Base-by-base conservation (phyloP, 2,797 vertebrate species). In the Bradypodion pumilum region DNA sequence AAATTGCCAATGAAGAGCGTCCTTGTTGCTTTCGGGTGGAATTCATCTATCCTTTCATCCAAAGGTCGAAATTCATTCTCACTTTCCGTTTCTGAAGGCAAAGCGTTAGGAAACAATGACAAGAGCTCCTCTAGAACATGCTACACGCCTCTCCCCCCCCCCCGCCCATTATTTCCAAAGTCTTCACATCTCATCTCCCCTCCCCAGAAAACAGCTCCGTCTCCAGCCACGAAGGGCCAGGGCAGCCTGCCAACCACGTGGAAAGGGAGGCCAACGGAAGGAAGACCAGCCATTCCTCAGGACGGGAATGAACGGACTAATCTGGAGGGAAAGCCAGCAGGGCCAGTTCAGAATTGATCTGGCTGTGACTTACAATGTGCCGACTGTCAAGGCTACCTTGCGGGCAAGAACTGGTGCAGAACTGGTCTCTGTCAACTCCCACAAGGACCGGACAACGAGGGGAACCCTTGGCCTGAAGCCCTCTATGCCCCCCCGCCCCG, bases 1-100 rank as follows among this genome's bases (percentile, higher is more conserved):
- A 99, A 96, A 94, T 99, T 99, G 60, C 99, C 99, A n/a, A 99
- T 99, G 88, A 99, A 99, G 76, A 99, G 96, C 35, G 98, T 99
- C 87, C 98, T 96, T 0, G 99, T 99, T 70, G 99, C 99, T 94
- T 99, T 99, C 0, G 98, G 98, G 87, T 99, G 99, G 90, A 99
- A 99, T 87, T 99, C 99, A 73, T 99, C 99, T 93, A 99, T 99
- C 89, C 98, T 96, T 66, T 99, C 99, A 91, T 99, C 99, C 95
- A 99, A 93, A 32, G 99, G 99, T 44, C 98, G 97, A 89, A 99
- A 99, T 92, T 99, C 99, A 89, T 99, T 99, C 95, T 99, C 98
- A 2, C 98, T 99, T 95, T 99, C 99, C 0, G 99, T 99, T 97
- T 99, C 99, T 99, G 91, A 86, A 89, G 85, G 70, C 35, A 76